Base-by-base conservation (phyloP, 2,888 invertebrate genomes). In the Dexiosoma caninum region DNA sequence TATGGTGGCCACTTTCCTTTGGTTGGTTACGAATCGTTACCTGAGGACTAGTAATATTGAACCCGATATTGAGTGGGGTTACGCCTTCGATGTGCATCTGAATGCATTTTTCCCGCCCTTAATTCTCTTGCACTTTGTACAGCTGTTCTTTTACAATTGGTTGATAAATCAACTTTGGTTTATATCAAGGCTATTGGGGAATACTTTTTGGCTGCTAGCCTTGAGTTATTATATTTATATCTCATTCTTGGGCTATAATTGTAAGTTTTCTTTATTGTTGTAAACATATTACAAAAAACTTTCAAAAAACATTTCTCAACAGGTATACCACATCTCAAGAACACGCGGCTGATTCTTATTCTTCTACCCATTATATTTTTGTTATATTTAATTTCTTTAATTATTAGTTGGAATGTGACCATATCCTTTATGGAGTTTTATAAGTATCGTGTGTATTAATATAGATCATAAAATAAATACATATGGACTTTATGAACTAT, bases 41-140 rank as follows among this genome's bases (percentile, higher is more conserved):
- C 84, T 90, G 30, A 86, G 90, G 10, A 86, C 84, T 37, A 90
- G 85, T 70, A 86, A 83, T 69, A 72, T 88, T 7, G 90, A 90
- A 66, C 87, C 88, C 0, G 90, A 89, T 71, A 97, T 98, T 84
- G 99, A 99, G 91, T 99, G 99, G 99, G 99, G 97, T 23, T 99
- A 98, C 91, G 95, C 97, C 16, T 99, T 99, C 91, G 99, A 99
- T 90, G 97, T 99, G 5, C 99, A 99, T 91, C 93, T 99, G 85
- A 99, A 99, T 91, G 99, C 99, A 2, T 97, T 98, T 91, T 98
- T 98, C 91, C 99, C 99, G n/a, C 95, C 98, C 1, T 92, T 99
- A 14, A 95, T 98, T 83, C 93, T 99, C 84, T 92, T 99, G 71
- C 98, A 99, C 89, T 95, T 97, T 85, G 93, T 98, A 85, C 96